Base-by-base conservation (phyloP, 2,113 vertebrate genomes). In the Anolis carolinensis region DNA sequence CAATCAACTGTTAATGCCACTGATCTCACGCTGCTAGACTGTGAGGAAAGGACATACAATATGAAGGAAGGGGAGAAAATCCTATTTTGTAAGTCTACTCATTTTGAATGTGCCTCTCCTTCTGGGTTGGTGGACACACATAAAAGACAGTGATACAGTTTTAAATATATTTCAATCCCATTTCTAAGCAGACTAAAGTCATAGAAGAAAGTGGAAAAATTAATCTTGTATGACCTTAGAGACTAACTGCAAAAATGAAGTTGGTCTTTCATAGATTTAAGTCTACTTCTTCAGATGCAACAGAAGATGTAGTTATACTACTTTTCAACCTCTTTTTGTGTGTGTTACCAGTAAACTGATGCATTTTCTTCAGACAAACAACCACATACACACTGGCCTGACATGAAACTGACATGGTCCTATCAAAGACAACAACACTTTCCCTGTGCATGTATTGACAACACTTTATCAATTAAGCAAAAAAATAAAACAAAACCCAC, bases 21-120 rank as follows among this genome's bases (percentile, higher is more conserved):
- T 84, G 59, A 87, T 48, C 83, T 92, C 71, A 30, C 91, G 50
- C 81, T 90, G 91, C 85, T 65, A 27, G 32, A 23, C 30, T 65
- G 48, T 52, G 7, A 11, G 25, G 39, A 79, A 62, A 73, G 34
- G n/a, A 80, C 13, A 48, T 21, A n/a, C 13, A 48, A 32, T 18
- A 25, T 7, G 30, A 8, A 32, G 65, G 7, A 65, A 79, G 20
- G 16, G 20, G 63, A 52, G 39, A 52, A 79, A 65, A 30, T 67
- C n/a, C 50, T 39, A 8, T 81, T 84, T 79, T 87, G 81, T 65
- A 93, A 91, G 74, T 55, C 34, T 63, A 63, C 71, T 27, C 25
- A 71, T 52, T 59, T 39, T 27, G 39, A 23, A 73, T 7, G 23
- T 50, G 30, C n/a, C 30, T 0, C 65, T 36, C 76, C 32, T 34